A percentile compares a stretch with the other conserved stretches of the same genome.
Conservation (phyloP, 37 sponge, comb jelly and placozoan genomes). For the Oopsacas minuta region DNA sequence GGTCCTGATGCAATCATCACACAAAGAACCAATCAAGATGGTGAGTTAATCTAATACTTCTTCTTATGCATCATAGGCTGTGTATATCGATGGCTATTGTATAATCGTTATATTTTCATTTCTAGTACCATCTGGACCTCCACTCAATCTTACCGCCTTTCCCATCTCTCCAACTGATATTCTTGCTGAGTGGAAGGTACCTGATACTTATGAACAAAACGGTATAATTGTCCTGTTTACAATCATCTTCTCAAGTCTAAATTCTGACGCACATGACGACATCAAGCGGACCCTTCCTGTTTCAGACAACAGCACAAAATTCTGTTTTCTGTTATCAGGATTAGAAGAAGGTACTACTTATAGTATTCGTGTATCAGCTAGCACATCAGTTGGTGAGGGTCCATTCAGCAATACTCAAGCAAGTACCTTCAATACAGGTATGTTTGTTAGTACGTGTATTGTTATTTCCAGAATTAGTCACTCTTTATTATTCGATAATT, state of each 20-base stretch:
- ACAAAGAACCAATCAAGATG: constrained; percentile 5
- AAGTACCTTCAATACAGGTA: not conserved
- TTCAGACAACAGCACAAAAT: not conserved
- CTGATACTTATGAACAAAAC: not conserved
- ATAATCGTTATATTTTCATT: not conserved
- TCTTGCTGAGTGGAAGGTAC: not conserved
- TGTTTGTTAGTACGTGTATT: not conserved
- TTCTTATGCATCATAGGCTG: not conserved
- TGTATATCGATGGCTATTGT: no score
- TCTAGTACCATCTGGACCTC: constrained; percentile 1
- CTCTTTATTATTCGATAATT: no score
- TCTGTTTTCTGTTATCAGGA: not conserved
- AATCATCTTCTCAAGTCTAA: not conserved
- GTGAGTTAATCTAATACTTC: not conserved
- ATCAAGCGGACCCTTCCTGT: not conserved
- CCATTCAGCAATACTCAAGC: not conserved
- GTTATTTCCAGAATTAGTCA: no score
- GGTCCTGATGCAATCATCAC: not conserved
- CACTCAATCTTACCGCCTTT: not conserved
- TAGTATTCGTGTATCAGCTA: not conserved
- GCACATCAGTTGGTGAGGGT: not conserved
- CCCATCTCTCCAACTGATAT: not conserved
- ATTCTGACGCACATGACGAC: not conserved
- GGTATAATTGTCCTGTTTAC: not conserved
- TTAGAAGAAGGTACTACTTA: not conserved